Percentiles rank a stretch among this genome's conserved stretches.
These are phyloP conservation scores for Oligia fasciuncula DNA, from an alignment of 2,888 invertebrate species.

Conservation along the genomic window DNA sequence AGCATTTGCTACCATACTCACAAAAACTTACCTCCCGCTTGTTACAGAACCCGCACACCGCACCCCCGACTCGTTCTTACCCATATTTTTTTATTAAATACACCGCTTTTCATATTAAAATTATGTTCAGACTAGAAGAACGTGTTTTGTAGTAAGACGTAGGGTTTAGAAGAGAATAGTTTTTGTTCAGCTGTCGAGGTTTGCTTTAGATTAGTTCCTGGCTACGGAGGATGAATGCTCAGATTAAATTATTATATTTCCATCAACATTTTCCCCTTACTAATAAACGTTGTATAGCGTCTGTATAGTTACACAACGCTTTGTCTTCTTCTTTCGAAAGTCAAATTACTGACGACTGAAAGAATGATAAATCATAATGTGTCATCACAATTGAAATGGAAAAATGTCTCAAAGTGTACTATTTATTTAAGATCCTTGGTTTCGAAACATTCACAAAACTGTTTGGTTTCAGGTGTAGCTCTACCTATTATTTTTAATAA, in stretches of 20 bases:
- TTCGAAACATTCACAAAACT: too few species aligned
- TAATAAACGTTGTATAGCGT: too few species aligned
- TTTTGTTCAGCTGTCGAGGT: conserved; percentile 18
- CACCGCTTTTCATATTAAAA: conserved; percentile 39
- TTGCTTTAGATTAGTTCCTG: conserved; percentile 2
- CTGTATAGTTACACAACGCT: too few species aligned
- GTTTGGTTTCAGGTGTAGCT: too few species aligned
- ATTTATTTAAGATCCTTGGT: too few species aligned
- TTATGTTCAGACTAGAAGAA: conserved; percentile 20
- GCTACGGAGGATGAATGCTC: background rate
- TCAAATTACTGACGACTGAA: too few species aligned
- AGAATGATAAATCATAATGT: too few species aligned
- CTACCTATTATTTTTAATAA: too few species aligned
- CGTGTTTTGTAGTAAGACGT: conserved; percentile 40
- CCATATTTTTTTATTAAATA: conserved; percentile 15
- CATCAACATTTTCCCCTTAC: background rate
- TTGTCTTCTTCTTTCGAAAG: too few species aligned
- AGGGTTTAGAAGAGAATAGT: conserved; percentile 34
- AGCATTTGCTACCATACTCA: background rate
- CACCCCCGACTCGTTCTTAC: background rate
- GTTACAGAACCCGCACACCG: background rate
- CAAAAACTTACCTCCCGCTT: too few species aligned
- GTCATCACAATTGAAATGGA: too few species aligned
- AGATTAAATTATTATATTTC: conserved; percentile 8
- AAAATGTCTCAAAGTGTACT: background rate